These are phyloP conservation scores for Eulemur rubriventer DNA, from an alignment of 2,797 vertebrate genomes.

Conservation along the genomic window DNA sequence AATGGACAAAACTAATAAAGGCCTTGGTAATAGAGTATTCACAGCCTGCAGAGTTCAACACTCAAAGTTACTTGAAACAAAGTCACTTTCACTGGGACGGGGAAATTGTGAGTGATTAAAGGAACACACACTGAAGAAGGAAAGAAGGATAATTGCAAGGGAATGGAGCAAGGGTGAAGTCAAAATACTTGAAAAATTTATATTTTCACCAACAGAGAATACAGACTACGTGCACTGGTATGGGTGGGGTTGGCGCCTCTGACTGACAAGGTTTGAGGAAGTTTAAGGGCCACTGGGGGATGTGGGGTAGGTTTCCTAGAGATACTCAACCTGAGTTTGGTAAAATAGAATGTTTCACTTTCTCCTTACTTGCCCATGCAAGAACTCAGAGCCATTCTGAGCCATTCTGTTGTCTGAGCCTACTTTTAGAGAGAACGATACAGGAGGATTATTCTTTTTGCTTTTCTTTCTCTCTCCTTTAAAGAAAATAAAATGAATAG, in stretches of 20 bases:
- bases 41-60: background rate
- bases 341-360: background rate
- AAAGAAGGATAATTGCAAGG: background rate
- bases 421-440: background rate
- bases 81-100: background rate
- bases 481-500: background rate
- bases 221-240: fast-evolving
- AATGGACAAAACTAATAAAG: background rate
- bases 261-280: too few relatives aligned
- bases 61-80: background rate
- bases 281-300: background rate
- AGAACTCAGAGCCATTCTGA: background rate
- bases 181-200: background rate
- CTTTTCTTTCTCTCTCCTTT: background rate
- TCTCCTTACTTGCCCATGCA: background rate
- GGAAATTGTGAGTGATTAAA: background rate
- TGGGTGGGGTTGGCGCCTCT: background rate
- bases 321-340: background rate
- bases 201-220: background rate
- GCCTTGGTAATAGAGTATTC: background rate
- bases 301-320: background rate
- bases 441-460: background rate
- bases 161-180: background rate
- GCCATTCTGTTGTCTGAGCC: background rate
- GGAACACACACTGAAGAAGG: background rate